phyloP scores from a whole-genome alignment of 2,797 vertebrate genomes.

The Okamejei kenojei region DNA sequence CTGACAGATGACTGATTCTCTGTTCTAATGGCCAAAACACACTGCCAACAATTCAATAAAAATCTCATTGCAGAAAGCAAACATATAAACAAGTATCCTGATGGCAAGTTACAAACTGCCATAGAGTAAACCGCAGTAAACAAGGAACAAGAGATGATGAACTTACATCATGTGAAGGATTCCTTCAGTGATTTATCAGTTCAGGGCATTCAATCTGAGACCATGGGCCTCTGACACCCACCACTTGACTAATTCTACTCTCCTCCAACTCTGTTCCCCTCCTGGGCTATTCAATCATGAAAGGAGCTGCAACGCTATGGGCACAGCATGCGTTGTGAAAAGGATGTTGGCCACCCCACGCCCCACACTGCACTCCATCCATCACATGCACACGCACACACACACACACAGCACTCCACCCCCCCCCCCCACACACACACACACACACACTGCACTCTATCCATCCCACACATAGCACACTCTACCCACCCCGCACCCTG shows the following conservation, averaged over 20 bases:
- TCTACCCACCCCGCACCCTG: no score
- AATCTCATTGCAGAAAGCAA: background rate
- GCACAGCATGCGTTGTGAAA: no score
- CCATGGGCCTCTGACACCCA: background rate
- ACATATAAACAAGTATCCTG: background rate
- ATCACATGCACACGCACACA: no score
- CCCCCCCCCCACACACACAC: no score
- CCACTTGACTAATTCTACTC: background rate
- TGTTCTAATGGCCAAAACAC: background rate
- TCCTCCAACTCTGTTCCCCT: background rate
- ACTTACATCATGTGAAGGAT: background rate
- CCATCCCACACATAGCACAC: no score
- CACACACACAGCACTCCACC: no score
- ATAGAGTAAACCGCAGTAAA: background rate
- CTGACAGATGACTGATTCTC: background rate
- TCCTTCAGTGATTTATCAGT: background rate
- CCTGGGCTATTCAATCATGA: background rate
- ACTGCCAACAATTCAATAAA: background rate
- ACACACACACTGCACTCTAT: no score
- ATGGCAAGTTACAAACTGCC: background rate
- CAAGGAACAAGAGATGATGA: background rate
- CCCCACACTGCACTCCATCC: no score
- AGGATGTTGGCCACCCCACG: no score
- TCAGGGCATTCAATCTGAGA: background rate
- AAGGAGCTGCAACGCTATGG: background rate